Evolutionary conservation across 1,140 invertebrate genomes (phyloP), one percentile per base, ranked within the genome.

Genomic region (Cryptotermes secundus): DNA sequence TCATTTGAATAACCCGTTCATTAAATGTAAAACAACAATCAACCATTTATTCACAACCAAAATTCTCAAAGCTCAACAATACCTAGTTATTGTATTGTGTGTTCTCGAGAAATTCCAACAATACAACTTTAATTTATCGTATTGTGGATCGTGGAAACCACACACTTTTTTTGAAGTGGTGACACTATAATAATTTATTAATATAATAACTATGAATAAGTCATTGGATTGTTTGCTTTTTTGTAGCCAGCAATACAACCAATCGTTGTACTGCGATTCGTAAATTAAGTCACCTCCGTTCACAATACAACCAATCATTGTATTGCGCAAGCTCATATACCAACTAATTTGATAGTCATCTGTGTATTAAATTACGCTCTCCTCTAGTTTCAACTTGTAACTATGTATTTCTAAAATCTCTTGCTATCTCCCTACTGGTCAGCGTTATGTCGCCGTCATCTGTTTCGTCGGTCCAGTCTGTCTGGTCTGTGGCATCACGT

Each of bases 1-100:
- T 81, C 42, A 81, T 81, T 31, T 81, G 80, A 81, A 81, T 81
- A 72, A 83, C 35, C 81, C 81, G 81, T 45, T 82, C 81, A 45
- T 82, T 49, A 82, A 83, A 65, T 83, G 53, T 65, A 83, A 83
- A 83, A 83, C 53, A 83, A 72, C 83, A 83, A 72, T 83, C 83
- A 83, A 83, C 83, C 83, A 72, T 83, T 35, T 65, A 83, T 38
- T 81, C 80, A 81, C 80, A 81, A 81, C 80, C 80, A 81, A 81
- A 81, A 72, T 81, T 81, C 35, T 45, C 80, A 81, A 81, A 81
- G 35, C 80, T 38, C 59, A 72, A 72, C 59, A 72, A 72, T 72
- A 72, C n/a, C 59, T 72, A 72, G 26, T 72, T 72, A 72, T 72
- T 72, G 59, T 72, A 72, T 72, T 72, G 59, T 31, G 59, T 72